Base-by-base conservation (phyloP, 2,113 vertebrate genomes). In the Aviceda subcristata region DNA sequence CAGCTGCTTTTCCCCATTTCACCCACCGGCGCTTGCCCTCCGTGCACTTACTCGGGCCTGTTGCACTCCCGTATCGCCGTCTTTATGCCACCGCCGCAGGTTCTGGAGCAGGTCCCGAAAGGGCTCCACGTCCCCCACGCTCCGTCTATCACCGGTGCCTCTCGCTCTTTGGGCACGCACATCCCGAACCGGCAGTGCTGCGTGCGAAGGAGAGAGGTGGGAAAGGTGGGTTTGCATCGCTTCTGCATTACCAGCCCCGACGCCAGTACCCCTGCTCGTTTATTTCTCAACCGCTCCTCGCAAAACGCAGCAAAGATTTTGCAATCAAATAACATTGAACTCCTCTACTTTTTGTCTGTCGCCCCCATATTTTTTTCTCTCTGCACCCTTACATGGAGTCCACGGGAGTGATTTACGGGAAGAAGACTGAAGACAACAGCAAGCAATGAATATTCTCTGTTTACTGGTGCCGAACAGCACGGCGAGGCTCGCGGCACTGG, bases 111-210 rank as follows among this genome's bases (percentile, higher is more conserved):
- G 90, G 98, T 98, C 93, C 99, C 99, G 8, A 99, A 99, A 36
- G 98, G 99, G 96, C 99, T 99, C 99, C 99, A 99, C 1, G 98
- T 98, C 32, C 99, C 99, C 99, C 99, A 99, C 0, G 99, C 98
- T 68, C 99, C 99, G 0, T 99, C 99, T 30, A 98, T 98, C 63
- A 98, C 97, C 0, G 97, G 94, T 2, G 95, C 91, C 73, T 99
- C 99, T 5, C 98, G 98, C 94, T 99, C 99, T 97, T 99, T 99
- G 96, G 98, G 97, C 94, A 99, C 98, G 30, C 99, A 99, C 93
- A 98, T 96, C 91, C 99, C 99, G 63, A 99, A 99, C 88, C 99
- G 99, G 98, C 99, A 99, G 98, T 99, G 99, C 99, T 99, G 98
- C 46, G 18, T 23, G 60, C 3, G 45, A 94, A 78, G 96, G 91